These are phyloP conservation scores for Donacobius atricapilla DNA, from an alignment of 2,113 vertebrate species.

Conservation along the genomic window DNA sequence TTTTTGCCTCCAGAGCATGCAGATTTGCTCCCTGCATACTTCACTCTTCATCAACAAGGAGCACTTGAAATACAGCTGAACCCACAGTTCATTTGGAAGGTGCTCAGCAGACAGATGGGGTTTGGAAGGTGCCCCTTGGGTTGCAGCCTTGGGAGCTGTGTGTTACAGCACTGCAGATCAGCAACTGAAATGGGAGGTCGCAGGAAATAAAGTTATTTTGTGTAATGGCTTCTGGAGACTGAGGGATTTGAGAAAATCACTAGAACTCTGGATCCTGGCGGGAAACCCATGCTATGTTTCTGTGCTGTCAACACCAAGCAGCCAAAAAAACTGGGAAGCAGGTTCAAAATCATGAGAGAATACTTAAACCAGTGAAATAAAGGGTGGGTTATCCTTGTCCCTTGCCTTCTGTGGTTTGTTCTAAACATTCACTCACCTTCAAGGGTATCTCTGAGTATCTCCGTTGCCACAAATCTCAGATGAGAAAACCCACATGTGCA, in stretches of 20 bases:
- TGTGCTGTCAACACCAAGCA: neutral
- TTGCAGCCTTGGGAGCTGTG: neutral
- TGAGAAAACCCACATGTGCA: neutral
- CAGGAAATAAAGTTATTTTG: constrained; percentile 1
- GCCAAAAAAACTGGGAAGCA: neutral
- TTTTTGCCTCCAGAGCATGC: neutral
- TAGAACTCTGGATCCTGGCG: neutral
- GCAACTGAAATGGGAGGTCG: neutral
- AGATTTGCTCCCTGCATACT: neutral
- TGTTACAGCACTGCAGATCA: neutral
- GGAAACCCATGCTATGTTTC: neutral
- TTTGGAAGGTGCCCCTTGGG: neutral
- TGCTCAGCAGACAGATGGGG: neutral
- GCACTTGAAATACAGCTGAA: neutral
- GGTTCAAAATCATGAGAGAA: neutral
- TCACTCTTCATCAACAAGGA: neutral
- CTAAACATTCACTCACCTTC: neutral
- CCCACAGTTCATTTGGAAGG: accelerated
- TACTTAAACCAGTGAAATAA: neutral
- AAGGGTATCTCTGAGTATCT: neutral
- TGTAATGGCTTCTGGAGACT: constrained; percentile 7
- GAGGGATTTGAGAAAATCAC: constrained; percentile 23
- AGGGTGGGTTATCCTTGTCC: neutral
- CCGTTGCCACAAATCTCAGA: neutral
- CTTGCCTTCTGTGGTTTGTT: neutral